Percentiles rank a stretch among this genome's conserved stretches.
These are phyloP conservation scores for Torymus texanus DNA, from an alignment of 2,888 invertebrate species.

Conservation along the genomic window DNA sequence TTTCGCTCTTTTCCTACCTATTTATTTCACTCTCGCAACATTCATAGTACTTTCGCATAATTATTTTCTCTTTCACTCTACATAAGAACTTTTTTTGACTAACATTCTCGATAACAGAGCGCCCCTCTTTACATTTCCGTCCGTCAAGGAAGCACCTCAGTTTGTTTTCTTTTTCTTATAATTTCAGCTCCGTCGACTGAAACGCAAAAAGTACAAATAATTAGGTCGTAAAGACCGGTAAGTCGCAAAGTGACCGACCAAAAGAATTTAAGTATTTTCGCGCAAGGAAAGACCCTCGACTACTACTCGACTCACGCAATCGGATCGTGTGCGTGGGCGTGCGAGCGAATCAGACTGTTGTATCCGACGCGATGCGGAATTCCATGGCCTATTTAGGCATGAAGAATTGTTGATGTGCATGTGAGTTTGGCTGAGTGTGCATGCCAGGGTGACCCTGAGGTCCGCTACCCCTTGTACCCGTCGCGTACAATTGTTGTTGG, in stretches of 20 bases:
- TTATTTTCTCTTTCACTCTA: constrained; percentile 26
- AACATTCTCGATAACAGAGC: constrained; percentile 44
- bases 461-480: constrained; percentile 80
- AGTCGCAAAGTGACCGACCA: constrained; percentile 21
- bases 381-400: constrained; percentile 72
- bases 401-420: constrained; percentile 75
- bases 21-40: constrained; percentile 9
- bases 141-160: constrained; percentile 51
- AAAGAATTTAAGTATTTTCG: constrained; percentile 36
- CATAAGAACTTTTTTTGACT: constrained; percentile 31
- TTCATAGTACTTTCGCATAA: constrained; percentile 28
- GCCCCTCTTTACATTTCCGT: constrained; percentile 29
- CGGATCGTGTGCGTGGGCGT: constrained; percentile 4
- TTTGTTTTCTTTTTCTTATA: constrained; percentile 30
- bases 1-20: constrained; percentile 31
- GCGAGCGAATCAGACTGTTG: constrained; percentile 6
- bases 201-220: constrained; percentile 49
- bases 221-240: constrained; percentile 22
- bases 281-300: constrained; percentile 50
- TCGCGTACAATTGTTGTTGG: constrained; percentile 95
- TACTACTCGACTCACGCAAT: constrained; percentile 33
- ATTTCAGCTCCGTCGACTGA: constrained; percentile 45
- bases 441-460: constrained; percentile 74
- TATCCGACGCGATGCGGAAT: constrained; percentile 27
- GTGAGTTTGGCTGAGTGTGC: constrained; percentile 74